Evolutionary conservation across 1,140 invertebrate genomes (phyloP).

Genomic region (Paramacrobiotus metropolitanus): DNA sequence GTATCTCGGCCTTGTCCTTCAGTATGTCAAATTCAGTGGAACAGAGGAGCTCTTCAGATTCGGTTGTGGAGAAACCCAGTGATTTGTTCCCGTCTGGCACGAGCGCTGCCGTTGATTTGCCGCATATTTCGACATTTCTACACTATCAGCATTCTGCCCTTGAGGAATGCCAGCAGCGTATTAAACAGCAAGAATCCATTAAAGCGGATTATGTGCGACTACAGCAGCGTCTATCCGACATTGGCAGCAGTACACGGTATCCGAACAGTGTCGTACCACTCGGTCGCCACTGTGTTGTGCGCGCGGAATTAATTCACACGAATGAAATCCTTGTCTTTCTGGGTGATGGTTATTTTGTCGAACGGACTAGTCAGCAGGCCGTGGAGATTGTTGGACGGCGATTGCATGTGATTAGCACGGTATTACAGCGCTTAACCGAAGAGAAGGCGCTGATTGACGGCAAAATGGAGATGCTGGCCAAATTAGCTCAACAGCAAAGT

Average conservation of each 20-base stretch:
- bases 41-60: too few species aligned
- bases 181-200: neutral
- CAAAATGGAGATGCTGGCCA: neutral
- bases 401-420: slow-evolving; percentile 17
- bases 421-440: neutral
- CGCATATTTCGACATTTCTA: neutral
- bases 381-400: slow-evolving; percentile 34
- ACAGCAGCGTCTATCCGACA: neutral
- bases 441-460: neutral
- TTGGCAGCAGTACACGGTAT: neutral
- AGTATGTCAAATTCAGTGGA: too few species aligned
- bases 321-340: slow-evolving; percentile 42
- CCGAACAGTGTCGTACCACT: slow-evolving; percentile 27
- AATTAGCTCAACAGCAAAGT: neutral
- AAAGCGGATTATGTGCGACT: neutral
- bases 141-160: neutral
- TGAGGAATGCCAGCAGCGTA: neutral
- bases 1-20: too few species aligned
- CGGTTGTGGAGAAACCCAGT: too few species aligned
- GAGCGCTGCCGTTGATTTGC: too few species aligned
- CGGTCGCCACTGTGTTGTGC: slow-evolving; percentile 37
- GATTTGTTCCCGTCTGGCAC: too few species aligned
- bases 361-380: slow-evolving; percentile 42
- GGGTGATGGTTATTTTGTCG: slow-evolving; percentile 44
- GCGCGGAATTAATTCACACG: slow-evolving; percentile 39